Percentiles rank a stretch among this genome's conserved stretches.
Evolutionary conservation across 2,113 vertebrate species (phyloP).

Genomic region (Oplegnathus fasciatus): DNA sequence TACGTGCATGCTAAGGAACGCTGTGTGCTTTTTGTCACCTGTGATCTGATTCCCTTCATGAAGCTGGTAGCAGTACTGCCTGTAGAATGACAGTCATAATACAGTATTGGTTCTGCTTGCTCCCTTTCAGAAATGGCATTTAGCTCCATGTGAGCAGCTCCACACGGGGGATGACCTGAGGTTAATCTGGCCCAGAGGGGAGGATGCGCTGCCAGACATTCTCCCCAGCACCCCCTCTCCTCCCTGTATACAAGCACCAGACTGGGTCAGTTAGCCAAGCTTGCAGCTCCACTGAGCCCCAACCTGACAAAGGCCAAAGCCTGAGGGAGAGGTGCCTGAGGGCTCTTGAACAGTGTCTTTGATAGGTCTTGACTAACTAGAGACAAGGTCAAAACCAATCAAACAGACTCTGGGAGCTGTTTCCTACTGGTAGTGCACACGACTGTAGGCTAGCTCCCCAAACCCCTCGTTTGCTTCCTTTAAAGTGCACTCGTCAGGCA

Average conservation of each 20-base stretch:
- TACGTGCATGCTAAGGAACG: conserved; percentile 10
- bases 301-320: conserved; percentile 74
- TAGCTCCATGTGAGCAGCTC: conserved; percentile 78
- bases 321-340: conserved; percentile 73
- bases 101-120: conserved; percentile 65
- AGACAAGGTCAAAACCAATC: conserved; percentile 82
- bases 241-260: conserved; percentile 61
- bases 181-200: conserved; percentile 85
- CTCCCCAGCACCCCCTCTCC: conserved; percentile 43
- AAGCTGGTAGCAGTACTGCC: conserved; percentile 30
- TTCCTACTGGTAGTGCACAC: conserved; percentile 69
- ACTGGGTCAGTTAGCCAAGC: conserved; percentile 71
- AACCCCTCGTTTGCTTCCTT: conserved; percentile 79
- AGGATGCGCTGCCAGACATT: conserved; percentile 71
- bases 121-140: conserved; percentile 73
- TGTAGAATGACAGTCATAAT: conserved; percentile 56
- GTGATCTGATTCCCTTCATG: conserved; percentile 44
- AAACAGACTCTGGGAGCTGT: conserved; percentile 77
- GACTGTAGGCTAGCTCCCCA: conserved; percentile 70
- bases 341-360: conserved; percentile 74
- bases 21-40: conserved; percentile 53
- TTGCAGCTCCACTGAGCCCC: conserved; percentile 62
- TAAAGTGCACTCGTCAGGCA: conserved; percentile 79
- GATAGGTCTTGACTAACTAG: conserved; percentile 79
- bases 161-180: conserved; percentile 78